phyloP scores from a whole-genome alignment of 2,888 invertebrate genomes.

The Odontothrips loti region DNA sequence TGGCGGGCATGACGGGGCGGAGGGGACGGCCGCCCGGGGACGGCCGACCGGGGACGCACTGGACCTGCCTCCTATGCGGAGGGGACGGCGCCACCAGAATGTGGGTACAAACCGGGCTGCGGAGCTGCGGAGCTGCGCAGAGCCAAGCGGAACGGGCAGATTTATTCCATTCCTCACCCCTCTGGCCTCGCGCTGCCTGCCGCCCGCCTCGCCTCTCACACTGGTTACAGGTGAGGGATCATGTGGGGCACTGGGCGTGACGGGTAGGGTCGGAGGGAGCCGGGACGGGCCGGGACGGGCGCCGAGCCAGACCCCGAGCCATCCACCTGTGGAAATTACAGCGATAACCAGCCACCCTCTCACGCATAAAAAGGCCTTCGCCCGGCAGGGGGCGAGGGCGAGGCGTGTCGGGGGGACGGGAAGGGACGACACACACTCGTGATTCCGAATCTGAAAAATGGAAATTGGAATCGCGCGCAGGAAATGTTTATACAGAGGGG shows the following conservation, averaged over 20 bases:
- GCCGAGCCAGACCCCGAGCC: not conserved
- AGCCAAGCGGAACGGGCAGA: no score
- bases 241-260: not conserved
- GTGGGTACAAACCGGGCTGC: no score
- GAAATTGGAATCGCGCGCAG: slow-evolving; percentile 2
- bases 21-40: no score
- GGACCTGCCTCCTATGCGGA: no score
- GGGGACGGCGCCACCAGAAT: no score
- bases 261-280: not conserved
- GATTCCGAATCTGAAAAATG: slow-evolving; percentile 12
- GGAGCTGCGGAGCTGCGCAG: no score
- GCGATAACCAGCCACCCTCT: not conserved
- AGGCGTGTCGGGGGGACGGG: not conserved
- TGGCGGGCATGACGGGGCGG: no score
- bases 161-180: no score
- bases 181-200: no score
- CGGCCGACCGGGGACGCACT: no score
- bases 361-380: not conserved
- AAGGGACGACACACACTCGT: not conserved
- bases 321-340: slow-evolving; percentile 7
- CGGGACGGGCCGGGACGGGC: not conserved
- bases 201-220: not conserved
- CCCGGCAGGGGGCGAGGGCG: not conserved
- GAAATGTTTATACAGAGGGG: slow-evolving; percentile 2
- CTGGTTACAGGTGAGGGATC: not conserved